Base-by-base conservation (phyloP, 64 coral and sea anemone species). In the Stichodactyla helianthus region DNA sequence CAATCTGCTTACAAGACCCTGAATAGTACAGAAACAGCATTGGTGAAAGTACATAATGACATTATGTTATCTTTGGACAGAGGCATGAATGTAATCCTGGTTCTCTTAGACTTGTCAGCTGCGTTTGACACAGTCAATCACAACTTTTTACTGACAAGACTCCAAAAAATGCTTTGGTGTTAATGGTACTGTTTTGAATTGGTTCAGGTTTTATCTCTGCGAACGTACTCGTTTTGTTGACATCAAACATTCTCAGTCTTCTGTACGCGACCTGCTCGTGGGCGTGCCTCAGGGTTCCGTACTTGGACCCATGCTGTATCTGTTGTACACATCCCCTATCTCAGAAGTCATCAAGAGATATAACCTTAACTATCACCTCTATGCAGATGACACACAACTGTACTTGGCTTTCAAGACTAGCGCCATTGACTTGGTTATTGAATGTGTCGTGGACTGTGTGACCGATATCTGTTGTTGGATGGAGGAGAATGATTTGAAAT, bases 21-120 rank as follows among this genome's bases (percentile, higher is more conserved):
- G 23, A 68, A 87, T 67, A 87, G 86, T 77, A 87, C 86, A 13
- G 86, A 87, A 53, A 87, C 86, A 20, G 86, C 86, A 65, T 64
- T 86, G 52, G 19, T 86, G 27, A 86, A 61, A 86, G 85, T 86
- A 31, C 65, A 86, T 53, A 86, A 86, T 67, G 85, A 86, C 65
- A 64, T 86, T 50, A 25, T 86, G 18, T 31, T 22, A 57, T 57
- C 55, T 57, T 7, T 57, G 13, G 7, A 57, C 55, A 57, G 55
- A 57, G 55, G 55, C 13, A 2, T 10, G 13, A 57, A 57, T 13
- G 55, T 57, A 10, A 57, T 57, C 13, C 55, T 57, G 2, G 55
- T 57, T 13, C 13, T 57, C 7, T 13, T 57, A 10, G 55, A 57
- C 55, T 10, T 57, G 84, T 86, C 84, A n/a, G 60, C 84, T 86